These are phyloP conservation scores for Diaprepes abbreviatus DNA, from an alignment of 2,888 invertebrate species.

Conservation along the genomic window DNA sequence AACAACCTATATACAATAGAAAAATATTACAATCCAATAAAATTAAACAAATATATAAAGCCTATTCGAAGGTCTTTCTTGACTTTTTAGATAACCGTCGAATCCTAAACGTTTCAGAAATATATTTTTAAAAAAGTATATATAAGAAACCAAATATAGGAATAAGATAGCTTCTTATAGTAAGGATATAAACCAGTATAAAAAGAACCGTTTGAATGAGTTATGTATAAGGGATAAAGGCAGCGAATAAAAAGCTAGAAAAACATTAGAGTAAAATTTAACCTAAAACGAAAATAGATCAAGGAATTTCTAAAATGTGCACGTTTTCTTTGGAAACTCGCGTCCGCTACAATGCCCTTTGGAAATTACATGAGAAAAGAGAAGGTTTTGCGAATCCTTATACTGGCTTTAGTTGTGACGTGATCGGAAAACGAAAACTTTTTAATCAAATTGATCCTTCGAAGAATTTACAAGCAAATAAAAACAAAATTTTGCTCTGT, in stretches of 20 bases:
- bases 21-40: too few relatives aligned
- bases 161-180: too few relatives aligned
- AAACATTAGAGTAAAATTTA: background rate
- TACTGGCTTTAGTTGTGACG: constrained; percentile 34
- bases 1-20: too few relatives aligned
- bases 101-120: too few relatives aligned
- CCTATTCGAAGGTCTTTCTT: too few relatives aligned
- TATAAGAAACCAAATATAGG: too few relatives aligned
- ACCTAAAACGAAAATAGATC: constrained; percentile 5
- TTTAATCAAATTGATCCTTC: constrained; percentile 38
- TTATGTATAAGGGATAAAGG: background rate
- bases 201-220: background rate
- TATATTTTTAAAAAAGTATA: too few relatives aligned
- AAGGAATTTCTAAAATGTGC: constrained; percentile 35
- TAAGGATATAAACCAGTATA: background rate
- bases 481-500: constrained; percentile 12
- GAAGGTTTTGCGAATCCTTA: constrained; percentile 32
- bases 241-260: background rate
- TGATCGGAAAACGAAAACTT: constrained; percentile 42
- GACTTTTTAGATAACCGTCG: too few relatives aligned
- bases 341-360: constrained; percentile 21
- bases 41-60: too few relatives aligned
- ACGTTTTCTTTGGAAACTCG: constrained; percentile 33
- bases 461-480: constrained; percentile 27
- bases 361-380: constrained; percentile 35